Evolutionary conservation across 2,888 invertebrate species (phyloP).

Genomic region (Zygogramma bicolorata): DNA sequence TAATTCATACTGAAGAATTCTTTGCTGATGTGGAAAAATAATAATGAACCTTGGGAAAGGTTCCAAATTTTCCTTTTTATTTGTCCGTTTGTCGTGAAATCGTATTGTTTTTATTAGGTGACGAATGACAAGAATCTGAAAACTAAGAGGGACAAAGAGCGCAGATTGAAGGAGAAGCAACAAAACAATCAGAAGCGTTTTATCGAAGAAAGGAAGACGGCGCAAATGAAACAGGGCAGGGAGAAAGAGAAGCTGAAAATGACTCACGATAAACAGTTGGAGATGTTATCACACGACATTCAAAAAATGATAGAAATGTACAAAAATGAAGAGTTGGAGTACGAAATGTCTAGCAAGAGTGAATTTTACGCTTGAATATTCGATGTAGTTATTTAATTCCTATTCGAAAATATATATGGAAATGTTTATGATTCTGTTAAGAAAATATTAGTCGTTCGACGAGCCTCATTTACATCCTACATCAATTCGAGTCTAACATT

Average conservation of each 20-base stretch:
- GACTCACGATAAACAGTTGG: slow-evolving; percentile 92
- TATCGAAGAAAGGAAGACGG: slow-evolving; percentile 92
- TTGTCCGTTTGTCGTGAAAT: too few species aligned
- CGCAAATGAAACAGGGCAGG: slow-evolving; percentile 89
- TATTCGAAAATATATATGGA: neutral
- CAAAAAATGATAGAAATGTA: slow-evolving; percentile 93
- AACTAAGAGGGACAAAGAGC: slow-evolving; percentile 97
- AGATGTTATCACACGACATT: slow-evolving; percentile 88
- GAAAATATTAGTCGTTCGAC: neutral
- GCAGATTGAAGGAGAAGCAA: slow-evolving; percentile 92
- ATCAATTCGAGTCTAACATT: too few species aligned
- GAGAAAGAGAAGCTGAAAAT: slow-evolving; percentile 93
- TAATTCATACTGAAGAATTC: too few species aligned
- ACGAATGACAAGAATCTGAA: slow-evolving; percentile 95
- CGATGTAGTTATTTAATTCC: neutral
- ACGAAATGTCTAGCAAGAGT: slow-evolving; percentile 87
- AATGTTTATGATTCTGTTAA: neutral
- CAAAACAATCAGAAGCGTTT: slow-evolving; percentile 98
- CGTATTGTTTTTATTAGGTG: slow-evolving; percentile 53
- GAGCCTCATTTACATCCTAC: neutral
- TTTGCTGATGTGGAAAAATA: too few species aligned
- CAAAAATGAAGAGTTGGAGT: slow-evolving; percentile 93
- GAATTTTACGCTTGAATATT: slow-evolving; percentile 88
- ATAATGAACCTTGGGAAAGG: too few species aligned
- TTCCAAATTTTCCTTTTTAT: too few species aligned